Percentiles rank a stretch among this genome's conserved stretches.
Conservation (phyloP, 1,140 invertebrate species). For the Drepana arcuata region DNA sequence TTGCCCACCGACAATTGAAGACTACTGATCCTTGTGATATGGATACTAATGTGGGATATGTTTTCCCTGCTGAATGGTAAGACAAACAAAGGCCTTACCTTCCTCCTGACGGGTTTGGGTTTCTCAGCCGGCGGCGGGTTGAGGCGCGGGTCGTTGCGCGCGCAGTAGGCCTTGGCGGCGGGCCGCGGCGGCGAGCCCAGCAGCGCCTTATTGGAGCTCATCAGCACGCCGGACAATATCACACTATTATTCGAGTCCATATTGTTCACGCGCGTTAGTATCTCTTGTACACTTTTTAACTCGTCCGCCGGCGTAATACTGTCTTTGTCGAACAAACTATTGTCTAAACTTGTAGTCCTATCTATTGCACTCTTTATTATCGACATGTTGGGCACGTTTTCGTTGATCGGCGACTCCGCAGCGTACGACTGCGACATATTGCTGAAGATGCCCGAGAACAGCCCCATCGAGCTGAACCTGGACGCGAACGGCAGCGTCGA, state of each 20-base stretch:
- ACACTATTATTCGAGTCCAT: slow-evolving; percentile 70
- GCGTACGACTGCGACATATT: slow-evolving; percentile 50
- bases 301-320: slow-evolving; percentile 55
- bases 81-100: slow-evolving; percentile 33
- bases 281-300: slow-evolving; percentile 63
- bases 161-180: slow-evolving; percentile 26
- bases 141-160: slow-evolving; percentile 53
- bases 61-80: too few relatives aligned
- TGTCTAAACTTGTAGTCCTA: slow-evolving; percentile 65
- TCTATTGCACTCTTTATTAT: slow-evolving; percentile 70
- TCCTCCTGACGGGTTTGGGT: slow-evolving; percentile 64
- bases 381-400: slow-evolving; percentile 65
- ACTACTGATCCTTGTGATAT: too few relatives aligned
- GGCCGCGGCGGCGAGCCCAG: slow-evolving; percentile 18
- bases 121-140: slow-evolving; percentile 62
- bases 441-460: slow-evolving; percentile 62
- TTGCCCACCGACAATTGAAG: too few relatives aligned
- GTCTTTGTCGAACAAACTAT: slow-evolving; percentile 56
- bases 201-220: slow-evolving; percentile 30
- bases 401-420: slow-evolving; percentile 38
- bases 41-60: too few relatives aligned
- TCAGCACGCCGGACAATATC: slow-evolving; percentile 59
- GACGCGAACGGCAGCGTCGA: slow-evolving; percentile 43
- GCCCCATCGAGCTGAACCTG: slow-evolving; percentile 50
- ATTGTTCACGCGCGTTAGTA: slow-evolving; percentile 64